These are phyloP conservation scores for Aphaenogaster rudis DNA, from an alignment of 1,140 invertebrate genomes.

Conservation along the genomic window DNA sequence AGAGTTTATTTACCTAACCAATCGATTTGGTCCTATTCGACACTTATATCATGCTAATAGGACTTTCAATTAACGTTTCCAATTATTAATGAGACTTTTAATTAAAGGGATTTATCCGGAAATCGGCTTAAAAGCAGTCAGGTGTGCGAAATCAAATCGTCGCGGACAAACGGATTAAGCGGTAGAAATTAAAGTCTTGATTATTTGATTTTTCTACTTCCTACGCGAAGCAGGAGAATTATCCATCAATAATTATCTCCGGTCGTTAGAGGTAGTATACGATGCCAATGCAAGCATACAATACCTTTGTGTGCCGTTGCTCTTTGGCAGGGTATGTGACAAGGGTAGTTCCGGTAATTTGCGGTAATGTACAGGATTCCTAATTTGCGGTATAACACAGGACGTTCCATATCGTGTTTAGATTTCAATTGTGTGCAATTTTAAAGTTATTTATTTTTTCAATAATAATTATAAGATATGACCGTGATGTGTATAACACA, in stretches of 20 bases:
- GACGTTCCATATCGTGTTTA: background rate
- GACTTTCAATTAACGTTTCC: slow-evolving; percentile 63
- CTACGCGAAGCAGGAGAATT: background rate
- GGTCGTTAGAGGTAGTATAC: background rate
- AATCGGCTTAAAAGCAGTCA: slow-evolving; percentile 60
- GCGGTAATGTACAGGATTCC: background rate
- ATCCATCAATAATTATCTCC: slow-evolving; percentile 32
- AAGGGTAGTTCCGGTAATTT: slow-evolving; percentile 10
- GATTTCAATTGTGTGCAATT: background rate
- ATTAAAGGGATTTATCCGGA: slow-evolving; percentile 65
- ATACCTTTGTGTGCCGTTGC: background rate
- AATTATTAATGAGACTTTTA: slow-evolving; percentile 72
- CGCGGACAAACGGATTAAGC: slow-evolving; percentile 44
- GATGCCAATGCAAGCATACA: background rate
- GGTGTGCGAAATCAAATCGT: slow-evolving; percentile 52
- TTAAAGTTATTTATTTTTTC: no score
- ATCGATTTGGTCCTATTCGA: background rate
- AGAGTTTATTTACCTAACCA: background rate
- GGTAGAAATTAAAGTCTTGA: slow-evolving; percentile 43
- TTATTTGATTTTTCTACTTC: slow-evolving; percentile 47
- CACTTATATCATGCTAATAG: slow-evolving; percentile 27
- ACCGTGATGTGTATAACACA: no score
- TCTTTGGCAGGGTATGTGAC: slow-evolving; percentile 10
- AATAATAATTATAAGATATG: no score
- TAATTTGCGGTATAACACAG: background rate